Percentiles rank a stretch among this genome's conserved stretches.
These are phyloP conservation scores for Aphis gossypii DNA, from an alignment of 1,140 invertebrate genomes.

Conservation along the genomic window DNA sequence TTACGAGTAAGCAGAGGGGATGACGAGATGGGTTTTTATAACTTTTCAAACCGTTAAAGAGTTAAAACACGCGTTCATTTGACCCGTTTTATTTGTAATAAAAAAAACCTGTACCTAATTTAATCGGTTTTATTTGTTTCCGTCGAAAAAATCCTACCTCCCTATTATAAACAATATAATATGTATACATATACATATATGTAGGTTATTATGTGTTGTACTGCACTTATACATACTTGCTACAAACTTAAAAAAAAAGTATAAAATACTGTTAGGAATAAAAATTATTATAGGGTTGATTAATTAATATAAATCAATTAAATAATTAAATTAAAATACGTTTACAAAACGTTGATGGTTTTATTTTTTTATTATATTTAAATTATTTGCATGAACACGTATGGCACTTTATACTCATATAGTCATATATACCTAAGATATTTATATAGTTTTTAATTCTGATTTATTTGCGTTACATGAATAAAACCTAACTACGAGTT, in stretches of 20 bases:
- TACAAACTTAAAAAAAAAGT: not conserved
- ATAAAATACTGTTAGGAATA: not conserved
- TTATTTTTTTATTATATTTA: not conserved
- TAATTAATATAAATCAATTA: not conserved
- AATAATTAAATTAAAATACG: not conserved
- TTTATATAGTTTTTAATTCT: not conserved
- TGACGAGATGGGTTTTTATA: not conserved
- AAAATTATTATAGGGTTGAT: not conserved
- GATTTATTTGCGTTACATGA: not conserved
- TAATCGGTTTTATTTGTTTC: slow-evolving; percentile 37
- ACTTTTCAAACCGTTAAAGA: slow-evolving; percentile 18
- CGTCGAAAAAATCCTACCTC: not conserved
- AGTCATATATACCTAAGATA: too few relatives aligned
- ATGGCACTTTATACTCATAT: too few relatives aligned
- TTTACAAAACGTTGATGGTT: not conserved
- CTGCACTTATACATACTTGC: not conserved
- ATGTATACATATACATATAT: not conserved
- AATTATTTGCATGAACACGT: not conserved
- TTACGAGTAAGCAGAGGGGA: not conserved
- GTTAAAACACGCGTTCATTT: slow-evolving; percentile 22
- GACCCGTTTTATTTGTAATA: slow-evolving; percentile 37
- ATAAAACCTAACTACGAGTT: not conserved
- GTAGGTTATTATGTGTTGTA: not conserved
- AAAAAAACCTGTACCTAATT: slow-evolving; percentile 8
- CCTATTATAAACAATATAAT: not conserved